Percentiles rank a stretch among this genome's conserved stretches.
phyloP scores from a whole-genome alignment of 2,113 vertebrate genomes.

The Corythornis madagascariensis region DNA sequence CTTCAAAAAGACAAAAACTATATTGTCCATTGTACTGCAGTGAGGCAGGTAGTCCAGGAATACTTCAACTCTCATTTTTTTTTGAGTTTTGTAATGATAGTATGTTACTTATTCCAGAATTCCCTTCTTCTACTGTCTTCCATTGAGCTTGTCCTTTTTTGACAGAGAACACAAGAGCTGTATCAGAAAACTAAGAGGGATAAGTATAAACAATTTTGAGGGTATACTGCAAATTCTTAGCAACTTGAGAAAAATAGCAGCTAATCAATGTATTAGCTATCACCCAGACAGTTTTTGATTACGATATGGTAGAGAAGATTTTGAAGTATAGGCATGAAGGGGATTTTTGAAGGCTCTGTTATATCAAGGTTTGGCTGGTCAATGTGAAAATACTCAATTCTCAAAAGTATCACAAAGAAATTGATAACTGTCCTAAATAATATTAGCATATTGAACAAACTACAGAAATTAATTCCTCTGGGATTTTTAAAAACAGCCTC shows the following conservation, averaged over 20 bases:
- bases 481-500: background rate
- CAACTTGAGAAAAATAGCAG: background rate
- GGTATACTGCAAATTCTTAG: background rate
- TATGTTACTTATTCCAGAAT: background rate
- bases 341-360: background rate
- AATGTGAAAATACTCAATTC: background rate
- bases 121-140: background rate
- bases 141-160: background rate
- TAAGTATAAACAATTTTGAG: background rate
- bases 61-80: background rate
- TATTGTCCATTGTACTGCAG: background rate
- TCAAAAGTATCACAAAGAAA: background rate
- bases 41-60: background rate
- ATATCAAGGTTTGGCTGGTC: background rate
- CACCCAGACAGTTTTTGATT: background rate
- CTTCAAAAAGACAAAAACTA: background rate
- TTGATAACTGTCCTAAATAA: background rate
- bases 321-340: background rate
- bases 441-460: background rate
- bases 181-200: background rate
- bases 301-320: background rate
- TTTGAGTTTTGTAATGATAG: background rate
- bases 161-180: background rate
- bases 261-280: background rate
- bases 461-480: background rate